Evolutionary conservation across 2,797 vertebrate species (phyloP).

Genomic region (Toxotes lorentzi): DNA sequence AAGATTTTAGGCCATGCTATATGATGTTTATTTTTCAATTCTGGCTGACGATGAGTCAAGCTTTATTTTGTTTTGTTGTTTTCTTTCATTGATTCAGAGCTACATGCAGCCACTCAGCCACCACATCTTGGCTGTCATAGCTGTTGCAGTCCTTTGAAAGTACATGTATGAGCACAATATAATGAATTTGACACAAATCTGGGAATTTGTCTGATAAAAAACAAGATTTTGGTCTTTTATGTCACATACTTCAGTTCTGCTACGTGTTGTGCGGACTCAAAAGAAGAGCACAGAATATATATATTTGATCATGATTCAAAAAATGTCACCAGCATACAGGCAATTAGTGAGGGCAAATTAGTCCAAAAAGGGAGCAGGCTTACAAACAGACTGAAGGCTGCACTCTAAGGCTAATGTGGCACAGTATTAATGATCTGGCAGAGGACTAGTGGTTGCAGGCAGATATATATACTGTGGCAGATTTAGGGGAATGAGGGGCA

Average conservation of each 20-base stretch:
- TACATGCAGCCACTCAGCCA: neutral
- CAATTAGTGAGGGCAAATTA: conserved; percentile 2
- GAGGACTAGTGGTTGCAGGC: neutral
- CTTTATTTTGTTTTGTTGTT: neutral
- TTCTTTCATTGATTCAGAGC: neutral
- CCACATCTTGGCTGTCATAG: neutral
- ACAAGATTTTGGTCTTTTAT: neutral
- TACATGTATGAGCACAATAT: neutral
- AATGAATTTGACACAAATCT: neutral
- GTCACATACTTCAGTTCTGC: neutral
- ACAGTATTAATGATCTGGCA: conserved; percentile 29
- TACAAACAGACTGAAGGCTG: conserved; percentile 1
- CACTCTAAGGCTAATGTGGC: conserved; percentile 22
- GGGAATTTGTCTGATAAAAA: too few species aligned
- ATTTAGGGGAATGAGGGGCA: conserved; percentile 32
- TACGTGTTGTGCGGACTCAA: neutral
- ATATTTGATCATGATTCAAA: neutral
- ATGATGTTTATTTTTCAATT: neutral
- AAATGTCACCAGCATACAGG: neutral
- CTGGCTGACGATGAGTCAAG: too few species aligned
- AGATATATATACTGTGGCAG: conserved; percentile 5
- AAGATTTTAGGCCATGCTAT: neutral
- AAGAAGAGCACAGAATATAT: neutral
- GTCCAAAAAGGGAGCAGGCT: conserved; percentile 6
- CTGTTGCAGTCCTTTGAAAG: neutral